A percentile compares a stretch with the other conserved stretches of the same genome.
Conservation (phyloP, 1,140 invertebrate genomes). For the Drosophila ogumai region DNA sequence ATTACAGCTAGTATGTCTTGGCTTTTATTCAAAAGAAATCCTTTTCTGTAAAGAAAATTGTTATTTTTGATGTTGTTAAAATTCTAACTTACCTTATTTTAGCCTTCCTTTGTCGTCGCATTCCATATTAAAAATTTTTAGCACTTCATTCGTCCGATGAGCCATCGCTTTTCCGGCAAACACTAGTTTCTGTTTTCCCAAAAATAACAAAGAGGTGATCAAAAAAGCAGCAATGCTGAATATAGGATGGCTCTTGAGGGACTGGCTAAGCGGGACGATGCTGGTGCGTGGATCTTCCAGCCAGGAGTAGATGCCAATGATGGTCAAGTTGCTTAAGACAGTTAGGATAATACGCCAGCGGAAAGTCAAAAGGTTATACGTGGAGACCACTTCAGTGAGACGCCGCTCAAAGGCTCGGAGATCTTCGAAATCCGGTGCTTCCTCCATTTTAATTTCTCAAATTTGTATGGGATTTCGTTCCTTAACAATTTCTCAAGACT, state of each 20-base stretch:
- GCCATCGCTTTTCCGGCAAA: not conserved
- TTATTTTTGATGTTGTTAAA: no score
- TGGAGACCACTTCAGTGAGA: constrained; percentile 1
- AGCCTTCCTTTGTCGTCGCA: constrained; percentile 1
- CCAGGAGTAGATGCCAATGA: not conserved
- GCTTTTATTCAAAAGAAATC: no score
- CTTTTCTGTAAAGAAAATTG: no score
- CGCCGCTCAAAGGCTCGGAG: constrained; percentile 1
- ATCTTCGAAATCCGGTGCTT: not conserved
- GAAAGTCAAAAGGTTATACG: not conserved
- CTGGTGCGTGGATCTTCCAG: not conserved
- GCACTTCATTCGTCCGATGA: not conserved
- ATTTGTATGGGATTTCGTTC: not conserved
- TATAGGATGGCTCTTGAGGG: not conserved
- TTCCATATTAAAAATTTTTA: not conserved
- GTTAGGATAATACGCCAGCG: constrained; percentile 1
- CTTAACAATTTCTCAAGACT: not conserved
- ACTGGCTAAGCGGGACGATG: not conserved
- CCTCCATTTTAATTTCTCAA: not conserved
- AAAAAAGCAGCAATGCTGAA: not conserved
- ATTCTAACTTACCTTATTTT: no score
- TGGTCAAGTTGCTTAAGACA: not conserved
- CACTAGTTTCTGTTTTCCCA: not conserved
- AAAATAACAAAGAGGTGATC: not conserved
- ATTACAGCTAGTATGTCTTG: no score